Evolutionary conservation across 2,888 invertebrate species (phyloP), one percentile per base, ranked within the genome.

Genomic region (Eretmocerus hayati): DNA sequence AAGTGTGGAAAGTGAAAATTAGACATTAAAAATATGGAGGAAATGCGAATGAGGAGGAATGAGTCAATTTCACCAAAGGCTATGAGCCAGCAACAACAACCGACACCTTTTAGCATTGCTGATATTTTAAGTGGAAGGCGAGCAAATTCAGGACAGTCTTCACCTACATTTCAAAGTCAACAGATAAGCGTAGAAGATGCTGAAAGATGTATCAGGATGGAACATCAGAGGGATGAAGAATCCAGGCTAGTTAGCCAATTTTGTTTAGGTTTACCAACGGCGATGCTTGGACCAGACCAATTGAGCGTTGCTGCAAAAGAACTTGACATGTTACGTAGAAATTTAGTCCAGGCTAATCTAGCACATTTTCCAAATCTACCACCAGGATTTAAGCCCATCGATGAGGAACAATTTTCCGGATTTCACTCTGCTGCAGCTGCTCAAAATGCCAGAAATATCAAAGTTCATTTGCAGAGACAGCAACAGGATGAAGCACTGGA

Each of bases 401-500:
- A 64, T 21, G 58, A 55, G 1, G 52, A 67, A 2, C 62, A 59
- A 6, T 60, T 51, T 15, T 46, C 48, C 18, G 39, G 50, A n/a
- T n/a, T n/a, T n/a, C 6, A n/a, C n/a, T n/a, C n/a, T n/a, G n/a
- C n/a, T n/a, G n/a, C n/a, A n/a, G n/a, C n/a, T n/a, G n/a, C n/a
- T n/a, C 50, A 44, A 20, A 55, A 46, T 21, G 38, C 36, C 54
- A 50, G 41, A 35, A 15, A 11, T 3, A 36, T 30, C 33, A 57
- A 56, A 33, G 55, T 13, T 18, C 5, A 41, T 5, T 5, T 16
- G 2, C 38, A 35, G 21, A 49, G 39, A 20, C 36, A 31, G 19
- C 70, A 69, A 41, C 71, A 71, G 49, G 71, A 70, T 53, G 67
- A 71, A 48, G 71, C 71, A 8, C 50, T 71, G 52, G 71, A 71